Evolutionary conservation across 2,888 invertebrate genomes (phyloP).

Genomic region (Steinernema scapterisci): DNA sequence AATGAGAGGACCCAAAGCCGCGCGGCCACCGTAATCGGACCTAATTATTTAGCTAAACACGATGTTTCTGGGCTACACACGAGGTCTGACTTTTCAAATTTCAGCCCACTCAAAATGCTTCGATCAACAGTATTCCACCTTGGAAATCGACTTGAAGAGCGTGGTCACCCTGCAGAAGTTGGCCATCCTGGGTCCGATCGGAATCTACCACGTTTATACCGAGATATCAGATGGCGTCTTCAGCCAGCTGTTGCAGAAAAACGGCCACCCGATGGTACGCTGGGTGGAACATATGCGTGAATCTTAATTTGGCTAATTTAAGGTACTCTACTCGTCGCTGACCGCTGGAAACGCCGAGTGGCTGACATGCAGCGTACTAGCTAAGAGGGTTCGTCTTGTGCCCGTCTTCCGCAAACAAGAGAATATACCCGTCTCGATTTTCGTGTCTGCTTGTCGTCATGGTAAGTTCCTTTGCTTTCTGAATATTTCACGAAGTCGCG

Average conservation of each 20-base stretch:
- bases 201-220: conserved; percentile 54
- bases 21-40: background rate
- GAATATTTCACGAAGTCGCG: background rate
- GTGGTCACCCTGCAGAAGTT: conserved; percentile 50
- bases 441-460: conserved; percentile 59
- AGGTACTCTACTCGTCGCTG: conserved; percentile 63
- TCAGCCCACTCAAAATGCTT: conserved; percentile 40
- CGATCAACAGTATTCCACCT: conserved; percentile 52
- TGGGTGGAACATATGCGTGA: background rate
- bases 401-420: conserved; percentile 48
- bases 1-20: background rate
- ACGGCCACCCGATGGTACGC: conserved; percentile 53
- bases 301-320: conserved; percentile 25
- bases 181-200: conserved; percentile 58
- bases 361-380: conserved; percentile 50
- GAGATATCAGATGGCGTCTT: conserved; percentile 53
- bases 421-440: conserved; percentile 50
- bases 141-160: conserved; percentile 43
- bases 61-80: conserved; percentile 39
- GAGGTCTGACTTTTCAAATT: conserved; percentile 20
- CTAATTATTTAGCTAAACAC: conserved; percentile 36
- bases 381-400: conserved; percentile 48
- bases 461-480: conserved; percentile 41
- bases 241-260: conserved; percentile 44
- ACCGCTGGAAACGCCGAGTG: conserved; percentile 61